These are phyloP conservation scores for Rattus rattus DNA, from an alignment of 2,113 vertebrate species.

Conservation along the genomic window DNA sequence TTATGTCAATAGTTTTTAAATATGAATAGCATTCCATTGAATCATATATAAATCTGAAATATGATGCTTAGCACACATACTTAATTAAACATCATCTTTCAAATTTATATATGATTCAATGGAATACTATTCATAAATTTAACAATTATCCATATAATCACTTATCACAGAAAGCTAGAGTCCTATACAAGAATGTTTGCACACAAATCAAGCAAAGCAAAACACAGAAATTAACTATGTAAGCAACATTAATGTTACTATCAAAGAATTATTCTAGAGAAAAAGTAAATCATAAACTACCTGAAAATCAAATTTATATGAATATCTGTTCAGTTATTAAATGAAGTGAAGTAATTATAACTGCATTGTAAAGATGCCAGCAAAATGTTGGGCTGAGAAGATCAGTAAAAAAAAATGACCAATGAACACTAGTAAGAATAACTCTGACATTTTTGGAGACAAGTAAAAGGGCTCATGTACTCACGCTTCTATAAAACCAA, in stretches of 20 bases:
- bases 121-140: not conserved
- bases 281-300: not conserved
- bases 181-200: not conserved
- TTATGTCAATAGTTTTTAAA: too few relatives aligned
- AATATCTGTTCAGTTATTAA: not conserved
- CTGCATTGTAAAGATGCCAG: not conserved
- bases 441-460: not conserved
- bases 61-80: not conserved
- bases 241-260: not conserved
- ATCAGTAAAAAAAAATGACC: not conserved
- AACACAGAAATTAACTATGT: not conserved
- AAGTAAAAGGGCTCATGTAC: not conserved
- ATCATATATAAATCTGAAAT: too few relatives aligned
- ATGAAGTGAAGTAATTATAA: not conserved
- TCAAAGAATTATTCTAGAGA: not conserved
- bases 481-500: not conserved
- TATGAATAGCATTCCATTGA: too few relatives aligned
- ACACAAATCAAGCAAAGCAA: not conserved
- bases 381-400: not conserved
- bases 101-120: not conserved
- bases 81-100: not conserved
- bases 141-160: not conserved
- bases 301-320: not conserved
- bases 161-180: not conserved
- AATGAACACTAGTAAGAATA: not conserved